Percentiles rank a stretch among this genome's conserved stretches.
Conservation (phyloP, 2,113 vertebrate genomes). For the Budorcas taxicolor region DNA sequence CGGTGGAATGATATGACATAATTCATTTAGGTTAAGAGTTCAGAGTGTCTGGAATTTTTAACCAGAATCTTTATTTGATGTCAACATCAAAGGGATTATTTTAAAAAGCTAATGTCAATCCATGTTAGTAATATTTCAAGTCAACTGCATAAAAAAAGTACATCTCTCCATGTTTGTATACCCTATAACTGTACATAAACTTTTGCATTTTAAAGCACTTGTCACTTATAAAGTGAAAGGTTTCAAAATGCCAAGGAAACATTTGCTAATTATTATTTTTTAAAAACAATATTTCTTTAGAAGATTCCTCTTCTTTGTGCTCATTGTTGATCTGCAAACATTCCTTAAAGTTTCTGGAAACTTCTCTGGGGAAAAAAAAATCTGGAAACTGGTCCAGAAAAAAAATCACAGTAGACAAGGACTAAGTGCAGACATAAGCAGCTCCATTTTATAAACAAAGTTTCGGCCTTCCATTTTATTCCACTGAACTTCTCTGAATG, state of each 20-base stretch:
- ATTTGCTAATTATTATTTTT: background rate
- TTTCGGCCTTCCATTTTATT: slow-evolving; percentile 97
- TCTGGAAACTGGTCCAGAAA: background rate
- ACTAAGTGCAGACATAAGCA: slow-evolving; percentile 95
- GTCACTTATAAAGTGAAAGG: slow-evolving; percentile 56
- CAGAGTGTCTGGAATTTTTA: background rate
- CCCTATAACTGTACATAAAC: slow-evolving; percentile 7
- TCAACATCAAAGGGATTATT: slow-evolving; percentile 6
- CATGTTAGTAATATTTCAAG: slow-evolving; percentile 27
- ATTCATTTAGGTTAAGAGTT: background rate
- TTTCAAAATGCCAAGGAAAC: slow-evolving; percentile 14
- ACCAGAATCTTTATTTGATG: slow-evolving; percentile 35
- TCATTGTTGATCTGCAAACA: background rate
- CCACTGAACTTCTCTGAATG: slow-evolving; percentile 94
- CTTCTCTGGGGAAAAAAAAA: background rate
- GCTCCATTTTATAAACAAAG: slow-evolving; percentile 99
- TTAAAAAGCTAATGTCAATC: slow-evolving; percentile 38
- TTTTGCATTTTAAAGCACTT: slow-evolving; percentile 7
- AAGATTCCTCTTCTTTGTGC: slow-evolving; percentile 11
- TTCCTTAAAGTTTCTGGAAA: background rate
- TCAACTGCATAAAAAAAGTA: slow-evolving; percentile 40
- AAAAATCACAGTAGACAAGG: slow-evolving; percentile 80
- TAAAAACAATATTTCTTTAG: background rate
- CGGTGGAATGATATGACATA: background rate
- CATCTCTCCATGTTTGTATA: background rate